These are phyloP conservation scores for Ennomos fuscantarius DNA, from an alignment of 2,888 invertebrate genomes.

Conservation along the genomic window DNA sequence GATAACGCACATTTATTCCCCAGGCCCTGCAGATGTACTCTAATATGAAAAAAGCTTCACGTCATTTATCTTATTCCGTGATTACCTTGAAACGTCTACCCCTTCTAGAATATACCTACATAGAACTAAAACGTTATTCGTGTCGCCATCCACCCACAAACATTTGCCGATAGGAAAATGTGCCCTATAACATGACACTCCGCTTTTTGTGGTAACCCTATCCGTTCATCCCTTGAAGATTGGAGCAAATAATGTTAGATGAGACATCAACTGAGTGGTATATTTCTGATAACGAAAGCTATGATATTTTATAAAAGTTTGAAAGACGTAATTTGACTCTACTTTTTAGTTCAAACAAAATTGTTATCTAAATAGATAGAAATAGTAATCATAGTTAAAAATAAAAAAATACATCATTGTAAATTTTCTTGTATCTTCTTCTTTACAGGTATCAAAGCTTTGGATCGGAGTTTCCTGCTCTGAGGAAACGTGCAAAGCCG, in stretches of 20 bases:
- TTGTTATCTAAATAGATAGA: too few species aligned
- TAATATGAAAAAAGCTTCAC: slow-evolving; percentile 1
- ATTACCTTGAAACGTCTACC: slow-evolving; percentile 6
- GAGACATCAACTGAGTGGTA: slow-evolving; percentile 24
- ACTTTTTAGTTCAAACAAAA: too few species aligned
- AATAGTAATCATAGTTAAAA: too few species aligned
- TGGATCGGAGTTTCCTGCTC: too few species aligned
- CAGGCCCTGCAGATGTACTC: neutral
- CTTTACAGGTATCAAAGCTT: too few species aligned
- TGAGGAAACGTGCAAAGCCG: too few species aligned
- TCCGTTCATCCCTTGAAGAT: slow-evolving; percentile 20
- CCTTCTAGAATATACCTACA: slow-evolving; percentile 13
- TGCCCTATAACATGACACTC: slow-evolving; percentile 6
- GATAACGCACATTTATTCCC: too few species aligned
- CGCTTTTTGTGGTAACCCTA: slow-evolving; percentile 35
- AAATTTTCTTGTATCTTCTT: too few species aligned
- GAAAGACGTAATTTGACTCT: too few species aligned
- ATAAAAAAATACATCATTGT: too few species aligned
- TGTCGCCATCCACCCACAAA: slow-evolving; percentile 23
- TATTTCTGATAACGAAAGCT: slow-evolving; percentile 13
- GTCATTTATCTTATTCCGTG: slow-evolving; percentile 1
- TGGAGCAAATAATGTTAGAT: slow-evolving; percentile 28
- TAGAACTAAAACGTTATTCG: slow-evolving; percentile 25
- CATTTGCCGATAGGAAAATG: slow-evolving; percentile 25
- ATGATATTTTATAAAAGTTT: neutral